Evolutionary conservation across 2,888 invertebrate genomes (phyloP), one percentile per base, ranked within the genome.

Genomic region (Noctua janthina): DNA sequence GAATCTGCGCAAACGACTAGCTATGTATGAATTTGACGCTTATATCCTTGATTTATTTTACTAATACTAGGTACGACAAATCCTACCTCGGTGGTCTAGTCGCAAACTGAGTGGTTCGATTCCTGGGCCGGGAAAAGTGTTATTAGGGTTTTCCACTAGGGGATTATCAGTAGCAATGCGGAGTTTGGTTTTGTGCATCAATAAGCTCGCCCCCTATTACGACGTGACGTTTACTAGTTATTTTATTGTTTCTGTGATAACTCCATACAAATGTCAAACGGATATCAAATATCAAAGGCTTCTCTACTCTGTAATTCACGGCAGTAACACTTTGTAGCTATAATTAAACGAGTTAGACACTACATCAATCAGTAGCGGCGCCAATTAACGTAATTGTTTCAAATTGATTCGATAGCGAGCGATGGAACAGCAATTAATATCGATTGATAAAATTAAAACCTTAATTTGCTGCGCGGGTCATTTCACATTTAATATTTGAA

Each of bases 321-420:
- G 4, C 17, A 66, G 23, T 17, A n/a, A 76, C 66, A 67, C 29
- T 77, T n/a, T 35, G 39, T 43, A 4, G 54, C 62, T 54, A 56
- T 56, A 69, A 69, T 69, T 54, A 73, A 68, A 69, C 54, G n/a
- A 51, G 15, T 43, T 66, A 51, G 64, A 66, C 70, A 76, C 43
- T 71, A 64, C 35, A 83, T 73, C 43, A 83, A 73, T 66, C n/a
- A 83, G 49, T 35, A 54, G 43, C 20, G 43, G 11, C 17, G 43
- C 15, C 56, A 66, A 73, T 82, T 83, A 78, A 15, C n/a, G 17
- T 82, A 66, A 83, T 83, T 68, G 72, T 35, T 76, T 62, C 72
- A 70, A 71, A 56, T 66, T 82, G 71, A 67, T 71, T n/a, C 11
- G 8, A 56, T 68, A 49, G 23, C 43, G 69, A 69, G 69, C 35